A percentile compares a stretch with the other conserved stretches of the same genome.
Evolutionary conservation across 2,888 invertebrate species (phyloP).

Genomic region (Apodemia hepburni): DNA sequence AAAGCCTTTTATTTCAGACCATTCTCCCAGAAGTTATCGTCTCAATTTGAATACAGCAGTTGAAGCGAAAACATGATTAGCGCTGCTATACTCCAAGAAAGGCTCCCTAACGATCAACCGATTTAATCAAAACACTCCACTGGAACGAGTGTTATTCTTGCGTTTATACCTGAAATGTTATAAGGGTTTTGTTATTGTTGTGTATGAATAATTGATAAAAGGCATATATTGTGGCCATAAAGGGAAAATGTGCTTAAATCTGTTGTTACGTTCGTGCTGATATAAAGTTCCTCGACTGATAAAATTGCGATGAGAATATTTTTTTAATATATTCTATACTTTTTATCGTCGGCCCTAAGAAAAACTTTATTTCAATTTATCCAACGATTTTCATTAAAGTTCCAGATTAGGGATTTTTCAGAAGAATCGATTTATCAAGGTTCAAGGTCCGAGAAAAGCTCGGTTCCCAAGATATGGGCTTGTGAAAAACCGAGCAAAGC

Average conservation of each 20-base stretch:
- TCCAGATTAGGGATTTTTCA: no score
- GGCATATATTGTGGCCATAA: not conserved
- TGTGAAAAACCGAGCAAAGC: no score
- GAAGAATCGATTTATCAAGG: no score
- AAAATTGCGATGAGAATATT: not conserved
- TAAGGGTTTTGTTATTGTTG: slow-evolving; percentile 1
- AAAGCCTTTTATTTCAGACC: slow-evolving; percentile 24
- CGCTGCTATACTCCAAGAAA: slow-evolving; percentile 27
- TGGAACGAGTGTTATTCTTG: slow-evolving; percentile 26
- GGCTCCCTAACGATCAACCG: slow-evolving; percentile 34
- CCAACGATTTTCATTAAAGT: no score
- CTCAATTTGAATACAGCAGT: slow-evolving; percentile 37
- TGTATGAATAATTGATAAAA: slow-evolving; percentile 5
- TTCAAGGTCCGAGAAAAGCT: no score
- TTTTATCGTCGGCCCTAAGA: no score
- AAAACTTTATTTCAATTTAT: no score
- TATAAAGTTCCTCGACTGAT: not conserved
- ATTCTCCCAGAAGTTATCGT: slow-evolving; percentile 33
- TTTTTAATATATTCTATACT: no score
- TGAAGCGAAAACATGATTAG: slow-evolving; percentile 39
- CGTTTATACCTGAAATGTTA: slow-evolving; percentile 10
- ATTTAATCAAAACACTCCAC: slow-evolving; percentile 37
- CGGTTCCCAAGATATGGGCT: no score
- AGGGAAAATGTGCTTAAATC: not conserved
- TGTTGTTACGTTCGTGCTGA: not conserved